These are phyloP conservation scores for Lithobates pipiens DNA, from an alignment of 2,797 vertebrate species.

Conservation along the genomic window DNA sequence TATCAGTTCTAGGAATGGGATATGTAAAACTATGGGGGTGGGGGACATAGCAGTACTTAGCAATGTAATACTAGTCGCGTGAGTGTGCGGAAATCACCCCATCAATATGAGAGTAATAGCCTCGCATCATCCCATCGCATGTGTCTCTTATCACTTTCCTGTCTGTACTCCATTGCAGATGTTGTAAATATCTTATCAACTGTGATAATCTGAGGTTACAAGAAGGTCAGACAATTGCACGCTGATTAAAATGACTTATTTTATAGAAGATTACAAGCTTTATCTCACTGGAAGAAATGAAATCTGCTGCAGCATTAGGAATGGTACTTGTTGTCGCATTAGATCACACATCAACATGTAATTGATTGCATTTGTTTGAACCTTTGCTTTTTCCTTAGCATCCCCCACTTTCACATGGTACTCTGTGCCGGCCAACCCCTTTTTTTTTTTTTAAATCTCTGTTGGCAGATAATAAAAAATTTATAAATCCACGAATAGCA, in stretches of 20 bases:
- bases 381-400: too few relatives aligned
- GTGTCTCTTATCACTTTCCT: too few relatives aligned
- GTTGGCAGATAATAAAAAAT: conserved; percentile 11
- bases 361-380: too few relatives aligned
- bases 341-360: too few relatives aligned
- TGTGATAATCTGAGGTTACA: background rate
- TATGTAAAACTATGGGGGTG: conserved; percentile 16
- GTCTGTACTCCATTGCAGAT: background rate
- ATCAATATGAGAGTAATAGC: background rate
- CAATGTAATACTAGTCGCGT: conserved; percentile 14
- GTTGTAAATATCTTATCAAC: background rate
- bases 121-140: background rate
- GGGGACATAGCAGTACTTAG: conserved; percentile 6
- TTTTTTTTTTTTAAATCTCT: background rate
- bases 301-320: too few relatives aligned
- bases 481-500: conserved; percentile 24
- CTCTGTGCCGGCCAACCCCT: background rate
- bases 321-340: too few relatives aligned
- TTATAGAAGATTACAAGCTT: background rate
- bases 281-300: background rate
- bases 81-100: conserved; percentile 22
- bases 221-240: background rate
- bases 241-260: background rate
- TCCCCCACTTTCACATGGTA: background rate
- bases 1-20: background rate